Percentiles rank a stretch among this genome's conserved stretches.
Evolutionary conservation across 2,797 vertebrate species (phyloP).

Genomic region (Ataeniobius toweri): DNA sequence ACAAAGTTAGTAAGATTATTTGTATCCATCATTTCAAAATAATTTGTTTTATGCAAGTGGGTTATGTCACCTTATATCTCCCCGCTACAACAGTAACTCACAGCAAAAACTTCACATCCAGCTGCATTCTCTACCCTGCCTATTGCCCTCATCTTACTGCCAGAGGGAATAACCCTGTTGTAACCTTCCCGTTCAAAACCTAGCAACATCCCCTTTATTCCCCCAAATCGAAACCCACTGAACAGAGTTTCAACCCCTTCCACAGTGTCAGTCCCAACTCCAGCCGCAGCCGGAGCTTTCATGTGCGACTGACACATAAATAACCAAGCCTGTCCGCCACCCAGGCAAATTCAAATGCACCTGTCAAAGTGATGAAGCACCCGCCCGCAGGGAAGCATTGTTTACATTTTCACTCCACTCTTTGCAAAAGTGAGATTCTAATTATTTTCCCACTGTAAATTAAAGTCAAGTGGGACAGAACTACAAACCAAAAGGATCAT

Average conservation of each 20-base stretch:
- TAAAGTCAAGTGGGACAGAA: constrained; percentile 96
- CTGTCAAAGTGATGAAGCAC: constrained; percentile 99
- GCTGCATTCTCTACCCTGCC: background rate
- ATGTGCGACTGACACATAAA: constrained; percentile 98
- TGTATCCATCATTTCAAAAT: background rate
- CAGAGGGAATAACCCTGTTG: constrained; percentile 8
- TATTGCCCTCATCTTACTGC: background rate
- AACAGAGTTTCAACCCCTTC: constrained; percentile 50
- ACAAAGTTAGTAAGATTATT: background rate
- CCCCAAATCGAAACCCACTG: constrained; percentile 33
- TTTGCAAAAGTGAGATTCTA: constrained; percentile 99
- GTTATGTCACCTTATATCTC: constrained; percentile 2
- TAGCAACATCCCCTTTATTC: constrained; percentile 18
- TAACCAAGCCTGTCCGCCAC: constrained; percentile 98
- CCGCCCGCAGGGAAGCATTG: constrained; percentile 99
- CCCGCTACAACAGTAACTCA: constrained; percentile 4
- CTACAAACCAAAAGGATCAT: constrained; percentile 80
- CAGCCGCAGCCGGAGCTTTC: constrained; percentile 77
- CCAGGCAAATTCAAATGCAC: constrained; percentile 99
- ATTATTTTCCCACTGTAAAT: constrained; percentile 99
- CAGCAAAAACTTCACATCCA: constrained; percentile 5
- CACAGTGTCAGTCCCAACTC: constrained; percentile 55
- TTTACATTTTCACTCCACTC: constrained; percentile 99
- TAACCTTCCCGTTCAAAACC: constrained; percentile 26
- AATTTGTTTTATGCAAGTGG: no score